phyloP scores from a whole-genome alignment of 2,888 invertebrate genomes.

The Drosophila bunnanda region DNA sequence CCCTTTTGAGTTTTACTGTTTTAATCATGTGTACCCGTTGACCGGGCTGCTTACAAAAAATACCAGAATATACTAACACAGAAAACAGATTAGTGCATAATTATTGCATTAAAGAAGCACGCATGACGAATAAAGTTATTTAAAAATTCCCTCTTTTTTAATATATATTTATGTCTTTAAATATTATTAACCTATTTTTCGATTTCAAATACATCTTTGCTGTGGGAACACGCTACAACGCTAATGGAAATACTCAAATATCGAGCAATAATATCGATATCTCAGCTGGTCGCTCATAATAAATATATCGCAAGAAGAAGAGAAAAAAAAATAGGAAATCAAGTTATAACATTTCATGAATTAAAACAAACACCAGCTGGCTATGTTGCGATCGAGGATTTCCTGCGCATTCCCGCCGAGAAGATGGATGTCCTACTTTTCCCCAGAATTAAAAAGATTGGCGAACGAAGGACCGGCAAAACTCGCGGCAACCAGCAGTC shows the following conservation, averaged over 20 bases:
- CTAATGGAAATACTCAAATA: not conserved
- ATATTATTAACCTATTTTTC: too few species aligned
- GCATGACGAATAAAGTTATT: too few species aligned
- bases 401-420: constrained; percentile 28
- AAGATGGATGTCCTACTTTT: constrained; percentile 64
- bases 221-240: too few species aligned
- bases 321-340: not conserved
- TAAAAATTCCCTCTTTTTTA: too few species aligned
- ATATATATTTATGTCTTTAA: too few species aligned
- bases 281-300: not conserved
- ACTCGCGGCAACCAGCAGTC: constrained; percentile 4
- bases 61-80: too few species aligned
- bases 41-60: too few species aligned
- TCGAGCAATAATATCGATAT: not conserved
- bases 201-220: too few species aligned
- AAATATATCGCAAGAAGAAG: not conserved
- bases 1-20: too few species aligned
- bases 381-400: constrained; percentile 55
- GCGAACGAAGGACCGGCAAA: constrained; percentile 46
- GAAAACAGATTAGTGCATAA: too few species aligned
- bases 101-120: too few species aligned
- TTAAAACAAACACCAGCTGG: constrained; percentile 33
- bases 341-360: constrained; percentile 37
- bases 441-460: constrained; percentile 57
- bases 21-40: too few species aligned